Evolutionary conservation across 1,140 invertebrate genomes (phyloP).

Genomic region (Philotrypesis tridentata): DNA sequence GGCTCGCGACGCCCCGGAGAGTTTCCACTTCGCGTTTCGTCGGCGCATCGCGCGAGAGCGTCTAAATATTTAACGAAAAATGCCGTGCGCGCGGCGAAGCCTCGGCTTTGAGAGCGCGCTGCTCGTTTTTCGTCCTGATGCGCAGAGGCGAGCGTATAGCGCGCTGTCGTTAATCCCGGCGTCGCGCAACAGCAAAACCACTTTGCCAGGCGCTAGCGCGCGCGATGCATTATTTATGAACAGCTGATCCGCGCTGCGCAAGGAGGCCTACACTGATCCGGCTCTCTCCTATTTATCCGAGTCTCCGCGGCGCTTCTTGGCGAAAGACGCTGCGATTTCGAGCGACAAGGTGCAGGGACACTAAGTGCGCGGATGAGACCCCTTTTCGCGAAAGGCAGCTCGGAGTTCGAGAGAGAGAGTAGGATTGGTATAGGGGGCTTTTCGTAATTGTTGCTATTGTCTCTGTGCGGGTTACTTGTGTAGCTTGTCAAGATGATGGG

Average conservation of each 20-base stretch:
- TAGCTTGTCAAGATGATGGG: not conserved
- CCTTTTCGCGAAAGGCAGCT: not conserved
- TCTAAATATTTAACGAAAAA: not conserved
- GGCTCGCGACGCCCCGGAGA: not conserved
- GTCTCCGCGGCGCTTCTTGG: not conserved
- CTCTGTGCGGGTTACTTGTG: not conserved
- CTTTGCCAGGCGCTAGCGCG: not conserved
- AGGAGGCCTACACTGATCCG: not conserved
- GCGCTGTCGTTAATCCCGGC: not conserved
- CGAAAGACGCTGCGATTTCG: not conserved
- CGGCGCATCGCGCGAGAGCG: too few species aligned
- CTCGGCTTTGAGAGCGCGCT: not conserved
- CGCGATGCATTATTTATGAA: not conserved
- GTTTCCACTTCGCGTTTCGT: not conserved
- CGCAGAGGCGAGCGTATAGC: too few species aligned
- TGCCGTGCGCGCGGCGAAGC: not conserved
- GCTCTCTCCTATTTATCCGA: not conserved
- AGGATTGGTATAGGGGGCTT: not conserved
- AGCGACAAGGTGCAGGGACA: not conserved
- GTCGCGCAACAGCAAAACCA: not conserved
- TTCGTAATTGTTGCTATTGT: constrained; percentile 35
- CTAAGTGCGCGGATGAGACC: constrained; percentile 8
- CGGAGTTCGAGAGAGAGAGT: not conserved
- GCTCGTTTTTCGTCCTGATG: not conserved
- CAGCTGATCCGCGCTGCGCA: not conserved